Base-by-base conservation (phyloP, 1,140 invertebrate genomes). In the Lepidostoma basale region DNA sequence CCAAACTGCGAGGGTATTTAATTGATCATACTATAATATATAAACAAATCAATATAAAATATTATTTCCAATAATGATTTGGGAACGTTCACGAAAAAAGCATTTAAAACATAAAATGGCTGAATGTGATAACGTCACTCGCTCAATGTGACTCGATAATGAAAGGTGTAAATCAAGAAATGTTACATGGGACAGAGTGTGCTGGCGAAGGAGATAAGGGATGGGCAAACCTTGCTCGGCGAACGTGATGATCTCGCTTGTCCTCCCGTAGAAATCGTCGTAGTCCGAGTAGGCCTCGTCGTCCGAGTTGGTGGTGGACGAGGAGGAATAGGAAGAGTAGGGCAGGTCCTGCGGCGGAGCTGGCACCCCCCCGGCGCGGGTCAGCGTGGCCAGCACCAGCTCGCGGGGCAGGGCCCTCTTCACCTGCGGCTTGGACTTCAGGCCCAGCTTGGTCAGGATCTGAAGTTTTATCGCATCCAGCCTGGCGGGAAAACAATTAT, bases 391-490 rank as follows among this genome's bases (percentile, higher is more conserved):
- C 23, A 70, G 76, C 16, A 83, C 73, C 28, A 72, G 42, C 44
- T 72, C 70, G 5, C 70, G 42, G 16, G 70, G 70, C 26, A 72
- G 49, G 1, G 70, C 40, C 28, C 70, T 73, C 5, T 85, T 84
- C 1, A 87, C 84, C 42, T 85, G 84, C 5, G 92, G 92, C 67
- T 88, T 88, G 75, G 89, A 88, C 42, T 87, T 91, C 1, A 94
- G 76, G 62, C 90, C 78, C 42, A 94, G 75, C 76, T 93, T 93
- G 77, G 88, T 89, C 52, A 94, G 76, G 14, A 94, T 93, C 78
- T 93, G 91, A 72, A 91, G 86, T 75, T 93, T 93, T 8, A 93
- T 90, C 67, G 90, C 90, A 76, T 93, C 90, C 36, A 92, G 86
- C 56, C 91, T 72, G 67, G 3, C 44, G 33, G 42, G 14, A 49